Base-by-base conservation (phyloP, 1,140 invertebrate species). In the Drosophila pruinosa region DNA sequence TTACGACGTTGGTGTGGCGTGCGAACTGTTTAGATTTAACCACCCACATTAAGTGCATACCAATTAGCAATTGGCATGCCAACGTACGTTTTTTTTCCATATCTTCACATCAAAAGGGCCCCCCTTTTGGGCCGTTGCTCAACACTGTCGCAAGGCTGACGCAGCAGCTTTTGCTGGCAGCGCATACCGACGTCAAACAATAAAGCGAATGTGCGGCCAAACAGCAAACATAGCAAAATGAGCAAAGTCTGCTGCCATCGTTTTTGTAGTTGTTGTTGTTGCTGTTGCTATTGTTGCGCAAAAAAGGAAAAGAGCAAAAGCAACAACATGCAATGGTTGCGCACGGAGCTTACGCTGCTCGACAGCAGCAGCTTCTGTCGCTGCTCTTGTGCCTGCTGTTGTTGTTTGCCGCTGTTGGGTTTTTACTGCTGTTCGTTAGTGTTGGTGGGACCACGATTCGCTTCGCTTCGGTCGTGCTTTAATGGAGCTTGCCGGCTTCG, bases 41-140 rank as follows among this genome's bases (percentile, higher is more conserved):
- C 72, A 63, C 61, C 72, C 71, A 83, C 79, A 63, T 47, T 4
- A 38, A 62, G 36, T 45, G 70, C 28, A 82, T 82, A 82, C 74
- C 63, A 82, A 82, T 81, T 31, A 78, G 59, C 39, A 34, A 31
- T 69, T 31, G 56, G 24, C 81, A 76, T 62, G 58, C 65, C 21
- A 72, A 57, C 50, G 39, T 39, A 72, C 39, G 17, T 45, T 36
- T 24, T 4, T 31, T 14, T 36, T 28, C 12, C 21, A 10, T 38
- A 31, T 10, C 8, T 26, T 8, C 21, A 10, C 47, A 31, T 10
- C 8, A 19, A 14, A 38, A 59, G 21, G 48, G 22, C 15, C 45
- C n/a, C 45, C 43, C n/a, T 4, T 22, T 38, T 17, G 36, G 1
- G 50, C 0, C 54, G 56, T 72, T 72, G 39, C 56, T n/a, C 70